Conservation (phyloP, 2,888 invertebrate genomes). For the Xestia xanthographa region DNA sequence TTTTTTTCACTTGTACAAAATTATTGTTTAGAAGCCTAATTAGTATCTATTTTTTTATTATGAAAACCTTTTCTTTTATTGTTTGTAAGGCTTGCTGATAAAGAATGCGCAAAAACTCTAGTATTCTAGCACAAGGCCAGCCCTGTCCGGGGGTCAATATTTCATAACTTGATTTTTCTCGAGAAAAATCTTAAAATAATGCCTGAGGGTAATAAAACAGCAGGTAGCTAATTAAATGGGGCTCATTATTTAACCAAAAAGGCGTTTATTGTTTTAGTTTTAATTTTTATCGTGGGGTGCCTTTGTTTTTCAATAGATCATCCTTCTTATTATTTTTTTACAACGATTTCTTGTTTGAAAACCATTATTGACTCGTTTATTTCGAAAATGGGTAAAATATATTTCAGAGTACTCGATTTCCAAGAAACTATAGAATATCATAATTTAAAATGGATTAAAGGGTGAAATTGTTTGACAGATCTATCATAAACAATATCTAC, state of each 20-base stretch:
- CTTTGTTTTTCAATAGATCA: constrained; percentile 11
- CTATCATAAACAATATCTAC: neutral
- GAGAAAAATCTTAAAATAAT: neutral
- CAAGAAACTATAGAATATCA: neutral
- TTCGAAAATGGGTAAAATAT: neutral
- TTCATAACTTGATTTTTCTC: neutral
- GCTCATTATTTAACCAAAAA: constrained; percentile 34
- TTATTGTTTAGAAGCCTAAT: neutral
- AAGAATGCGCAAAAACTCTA: neutral
- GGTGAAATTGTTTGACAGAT: no score
- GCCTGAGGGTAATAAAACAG: constrained; percentile 39
- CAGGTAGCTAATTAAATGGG: constrained; percentile 30
- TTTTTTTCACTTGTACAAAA: neutral
- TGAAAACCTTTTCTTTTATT: neutral
- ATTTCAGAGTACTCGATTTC: neutral
- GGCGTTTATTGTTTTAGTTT: constrained; percentile 33
- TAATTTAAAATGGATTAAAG: neutral
- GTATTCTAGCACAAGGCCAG: neutral
- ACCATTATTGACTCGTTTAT: neutral
- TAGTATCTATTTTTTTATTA: neutral
- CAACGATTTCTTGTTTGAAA: neutral
- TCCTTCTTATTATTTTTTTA: constrained; percentile 15
- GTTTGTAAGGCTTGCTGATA: neutral
- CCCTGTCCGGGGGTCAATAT: neutral
- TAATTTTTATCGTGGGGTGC: constrained; percentile 30